phyloP scores from a whole-genome alignment of 2,888 invertebrate species.

The Phoenoteleia sp. region DNA sequence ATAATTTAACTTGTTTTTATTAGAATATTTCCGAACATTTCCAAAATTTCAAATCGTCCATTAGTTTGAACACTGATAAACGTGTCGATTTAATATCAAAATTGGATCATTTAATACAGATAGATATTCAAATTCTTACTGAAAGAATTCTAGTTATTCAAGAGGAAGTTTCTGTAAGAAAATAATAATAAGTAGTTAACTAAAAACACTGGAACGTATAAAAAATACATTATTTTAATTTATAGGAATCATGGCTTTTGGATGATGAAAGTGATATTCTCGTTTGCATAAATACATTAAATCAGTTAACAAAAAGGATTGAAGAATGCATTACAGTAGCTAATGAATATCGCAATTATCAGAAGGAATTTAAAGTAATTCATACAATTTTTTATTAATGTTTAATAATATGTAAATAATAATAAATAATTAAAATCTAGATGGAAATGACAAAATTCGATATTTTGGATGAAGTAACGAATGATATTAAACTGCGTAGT shows the following conservation, averaged over 20 bases:
- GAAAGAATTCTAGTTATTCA: conserved; percentile 92
- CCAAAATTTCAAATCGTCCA: conserved; percentile 89
- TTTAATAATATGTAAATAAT: conserved; percentile 5
- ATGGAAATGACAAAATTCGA: conserved; percentile 95
- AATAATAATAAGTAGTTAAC: background rate
- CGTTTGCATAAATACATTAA: conserved; percentile 89
- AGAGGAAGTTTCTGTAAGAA: conserved; percentile 90
- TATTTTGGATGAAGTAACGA: conserved; percentile 92
- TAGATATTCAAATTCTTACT: conserved; percentile 92
- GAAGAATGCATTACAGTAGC: conserved; percentile 90
- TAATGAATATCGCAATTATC: conserved; percentile 92
- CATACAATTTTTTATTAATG: background rate
- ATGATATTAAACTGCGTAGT: conserved; percentile 93
- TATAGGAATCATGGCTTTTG: conserved; percentile 92
- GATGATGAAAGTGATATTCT: conserved; percentile 91
- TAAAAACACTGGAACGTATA: too few relatives aligned
- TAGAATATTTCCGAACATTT: conserved; percentile 89
- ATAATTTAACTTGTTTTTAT: conserved; percentile 12
- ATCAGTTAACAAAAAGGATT: conserved; percentile 89
- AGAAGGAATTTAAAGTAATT: conserved; percentile 93
- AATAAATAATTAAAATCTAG: too few relatives aligned
- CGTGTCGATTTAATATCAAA: conserved; percentile 90
- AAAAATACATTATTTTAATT: background rate
- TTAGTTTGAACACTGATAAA: conserved; percentile 91
- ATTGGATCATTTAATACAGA: conserved; percentile 92